Percentiles rank a stretch among this genome's conserved stretches.
phyloP scores from a whole-genome alignment of 2,888 invertebrate genomes.

The Oligia latruncula region DNA sequence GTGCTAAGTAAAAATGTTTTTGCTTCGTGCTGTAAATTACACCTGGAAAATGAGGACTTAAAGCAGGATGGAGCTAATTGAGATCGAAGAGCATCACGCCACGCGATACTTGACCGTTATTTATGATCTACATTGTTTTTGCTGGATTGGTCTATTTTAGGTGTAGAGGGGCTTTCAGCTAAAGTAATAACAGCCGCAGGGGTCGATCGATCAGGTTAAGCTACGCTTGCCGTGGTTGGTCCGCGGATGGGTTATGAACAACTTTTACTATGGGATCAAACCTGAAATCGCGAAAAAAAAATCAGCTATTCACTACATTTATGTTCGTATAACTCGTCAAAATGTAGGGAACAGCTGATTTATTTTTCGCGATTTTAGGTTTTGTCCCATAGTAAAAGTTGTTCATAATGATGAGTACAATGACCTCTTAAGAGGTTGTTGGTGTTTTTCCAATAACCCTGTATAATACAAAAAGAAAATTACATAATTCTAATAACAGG shows the following conservation, averaged over 20 bases:
- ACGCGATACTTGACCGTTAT: constrained; percentile 73
- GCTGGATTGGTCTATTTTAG: constrained; percentile 37
- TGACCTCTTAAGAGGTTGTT: too few relatives aligned
- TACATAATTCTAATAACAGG: too few relatives aligned
- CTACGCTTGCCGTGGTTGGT: neutral
- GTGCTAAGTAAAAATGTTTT: constrained; percentile 63
- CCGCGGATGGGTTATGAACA: neutral
- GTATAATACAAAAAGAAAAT: too few relatives aligned
- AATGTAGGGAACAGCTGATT: too few relatives aligned
- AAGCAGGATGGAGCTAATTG: constrained; percentile 72
- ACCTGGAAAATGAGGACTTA: constrained; percentile 70
- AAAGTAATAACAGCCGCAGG: neutral
- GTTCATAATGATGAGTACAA: too few relatives aligned
- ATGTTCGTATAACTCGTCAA: too few relatives aligned
- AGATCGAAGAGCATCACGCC: constrained; percentile 74
- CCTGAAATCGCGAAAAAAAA: too few relatives aligned
- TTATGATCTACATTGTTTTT: constrained; percentile 62
- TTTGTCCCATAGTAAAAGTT: too few relatives aligned
- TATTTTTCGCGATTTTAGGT: too few relatives aligned
- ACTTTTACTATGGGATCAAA: too few relatives aligned
- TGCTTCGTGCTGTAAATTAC: constrained; percentile 66
- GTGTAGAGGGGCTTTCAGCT: neutral
- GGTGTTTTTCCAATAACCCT: too few relatives aligned
- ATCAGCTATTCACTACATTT: too few relatives aligned
- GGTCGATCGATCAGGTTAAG: neutral